Evolutionary conservation across 2,888 invertebrate genomes (phyloP), one percentile per base, ranked within the genome.

Genomic region (Leucophenga maculata): DNA sequence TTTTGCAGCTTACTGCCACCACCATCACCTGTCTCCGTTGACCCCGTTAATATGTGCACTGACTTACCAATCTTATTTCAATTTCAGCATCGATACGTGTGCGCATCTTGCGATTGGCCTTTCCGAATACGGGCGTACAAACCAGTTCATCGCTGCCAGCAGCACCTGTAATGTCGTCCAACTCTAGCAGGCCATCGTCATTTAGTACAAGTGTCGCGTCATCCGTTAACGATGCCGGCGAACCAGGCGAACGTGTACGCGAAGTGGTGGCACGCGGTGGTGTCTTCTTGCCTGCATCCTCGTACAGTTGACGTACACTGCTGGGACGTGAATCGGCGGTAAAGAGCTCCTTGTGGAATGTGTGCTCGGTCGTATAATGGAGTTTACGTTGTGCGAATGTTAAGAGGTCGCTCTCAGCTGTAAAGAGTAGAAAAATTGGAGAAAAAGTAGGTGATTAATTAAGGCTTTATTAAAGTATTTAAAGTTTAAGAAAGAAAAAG

Each of bases 391-490:
- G 88, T 79, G 95, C 95, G 91, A 96, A 97, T 87, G 93, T 92
- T 86, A 94, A 93, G 90, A 97, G 93, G 91, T 96, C 95, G 86
- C 97, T 94, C 90, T 96, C 96, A 89, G 97, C 97, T 97, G 92
- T 66, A 93, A 94, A 69, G 57, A 11, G 3, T 3, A 55, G n/a
- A n/a, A n/a, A n/a, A n/a, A n/a, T n/a, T 18, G 32, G 22, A 55
- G 44, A 55, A 44, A 8, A 18, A 26, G n/a, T n/a, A 3, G n/a
- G 60, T 39, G 44, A 60, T 26, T 26, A 55, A 39, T 31, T 22
- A 32, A 32, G 59, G 3, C 52, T 50, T 50, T 50, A 18, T 50
- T 50, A 18, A 39, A 39, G 3, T 39, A 39, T 11, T 39, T 39
- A 26, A 26, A 4, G 4, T 26, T 26, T 2, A 26, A 54, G 14